These are phyloP conservation scores for Sphaerodactylus townsendi DNA, from an alignment of 2,113 vertebrate species.

Conservation along the genomic window DNA sequence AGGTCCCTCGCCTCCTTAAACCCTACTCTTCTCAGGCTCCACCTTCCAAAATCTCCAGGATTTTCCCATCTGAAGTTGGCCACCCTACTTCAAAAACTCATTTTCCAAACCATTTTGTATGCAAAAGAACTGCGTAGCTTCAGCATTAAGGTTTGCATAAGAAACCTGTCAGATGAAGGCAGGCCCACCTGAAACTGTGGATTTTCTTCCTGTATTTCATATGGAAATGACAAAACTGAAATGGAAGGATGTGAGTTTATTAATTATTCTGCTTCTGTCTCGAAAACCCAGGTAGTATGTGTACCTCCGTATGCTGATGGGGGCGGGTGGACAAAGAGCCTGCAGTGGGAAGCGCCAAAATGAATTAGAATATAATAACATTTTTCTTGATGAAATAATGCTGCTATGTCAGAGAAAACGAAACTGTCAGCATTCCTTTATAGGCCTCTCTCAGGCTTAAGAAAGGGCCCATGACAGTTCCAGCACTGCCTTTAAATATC, in stretches of 20 bases:
- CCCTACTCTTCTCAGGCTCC: no score
- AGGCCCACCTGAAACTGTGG: background rate
- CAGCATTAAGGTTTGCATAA: background rate
- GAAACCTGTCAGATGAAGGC: background rate
- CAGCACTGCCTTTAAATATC: constrained; percentile 70
- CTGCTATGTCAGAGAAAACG: constrained; percentile 52
- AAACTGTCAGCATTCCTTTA: constrained; percentile 66
- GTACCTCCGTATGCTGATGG: constrained; percentile 6
- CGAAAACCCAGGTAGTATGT: constrained; percentile 10
- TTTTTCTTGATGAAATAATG: constrained; percentile 69
- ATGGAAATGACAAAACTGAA: background rate
- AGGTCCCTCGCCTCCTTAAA: no score
- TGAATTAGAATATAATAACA: constrained; percentile 54
- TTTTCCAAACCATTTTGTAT: background rate
- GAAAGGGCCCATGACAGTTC: constrained; percentile 68
- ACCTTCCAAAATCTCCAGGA: no score
- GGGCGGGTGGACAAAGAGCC: constrained; percentile 19
- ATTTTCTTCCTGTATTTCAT: constrained; percentile 8
- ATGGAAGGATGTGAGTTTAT: background rate
- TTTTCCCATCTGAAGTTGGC: no score
- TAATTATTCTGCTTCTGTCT: constrained; percentile 26
- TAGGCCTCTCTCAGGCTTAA: constrained; percentile 67
- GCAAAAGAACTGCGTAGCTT: background rate
- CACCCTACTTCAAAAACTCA: background rate
- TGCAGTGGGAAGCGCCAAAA: constrained; percentile 31